Base-by-base conservation (phyloP, 2,113 vertebrate genomes). In the Dendropsophus ebraccatus region DNA sequence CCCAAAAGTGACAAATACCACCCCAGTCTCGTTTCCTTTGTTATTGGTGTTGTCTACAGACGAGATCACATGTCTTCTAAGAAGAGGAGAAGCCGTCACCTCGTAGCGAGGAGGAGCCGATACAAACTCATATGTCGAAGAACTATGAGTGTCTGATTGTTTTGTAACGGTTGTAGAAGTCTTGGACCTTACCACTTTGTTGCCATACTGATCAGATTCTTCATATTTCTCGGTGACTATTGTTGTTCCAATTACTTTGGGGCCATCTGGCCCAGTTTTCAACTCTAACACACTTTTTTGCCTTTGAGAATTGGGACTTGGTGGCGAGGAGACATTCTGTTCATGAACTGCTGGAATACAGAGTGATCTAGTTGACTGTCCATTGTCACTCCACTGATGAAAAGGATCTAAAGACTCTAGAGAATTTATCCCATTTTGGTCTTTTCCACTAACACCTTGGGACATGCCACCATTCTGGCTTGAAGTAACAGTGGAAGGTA, bases 251-350 rank as follows among this genome's bases (percentile, higher is more conserved):
- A 89, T 89, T 4, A 93, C 72, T 70, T 92, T 94, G 69, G 94
- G 94, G 14, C 91, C 89, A 0, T 93, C 92, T 0, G 87, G 88
- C 4, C 91, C 91, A 0, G 95, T 95, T 90, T 96, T 94, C 45
- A 96, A 91, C 89, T 96, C 93, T 16, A 97, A 88, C 1, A 94
- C 88, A 1, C 93, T 96, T 87, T 96, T 92, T 90, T 97, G 95
- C 82, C 90, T 89, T 69, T 91, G 90, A 30, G 84, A 70, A 65
- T 72, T 80, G 2, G 76, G 84, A 81, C 85, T 81, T 49, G 74
- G n/a, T 37, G 83, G 58, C 28, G 74, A 41, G 9, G 35, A 50
- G 21, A 72, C 65, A 35, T 32, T 72, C 54, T 78, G 83, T 25
- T 90, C 92, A 0, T 87, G 72, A 62, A 89, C 88, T 4, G 87